Base-by-base conservation (phyloP, 1,140 invertebrate species). In the Venustaconcha ellipsiformis region DNA sequence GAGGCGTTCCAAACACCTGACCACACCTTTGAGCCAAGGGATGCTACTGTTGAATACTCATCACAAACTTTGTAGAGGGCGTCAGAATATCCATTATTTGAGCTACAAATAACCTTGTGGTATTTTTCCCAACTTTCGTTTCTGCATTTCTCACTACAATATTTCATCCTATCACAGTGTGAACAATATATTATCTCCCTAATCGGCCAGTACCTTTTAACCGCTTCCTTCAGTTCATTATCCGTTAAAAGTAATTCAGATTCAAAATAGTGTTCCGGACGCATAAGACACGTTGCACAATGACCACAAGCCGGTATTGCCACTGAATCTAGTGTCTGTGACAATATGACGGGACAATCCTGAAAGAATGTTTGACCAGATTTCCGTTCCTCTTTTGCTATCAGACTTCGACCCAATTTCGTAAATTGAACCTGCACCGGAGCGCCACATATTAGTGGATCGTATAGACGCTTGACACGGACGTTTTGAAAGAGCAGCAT, bases 1-100 rank as follows among this genome's bases (percentile, higher is more conserved):
- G 83, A 79, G 13, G 81, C 84, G 59, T 83, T 83, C 85, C 85
- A 86, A 55, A 82, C 78, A 0, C 79, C 80, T 37, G 80, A 77
- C 74, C 79, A 84, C 11, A 69, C 71, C 13, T 67, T 67, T 4
- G 57, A 64, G 62, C 82, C 72, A 14, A 37, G 60, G 1, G 57
- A 14, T 1, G 57, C 65, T 1, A 82, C 63, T 14, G 74, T 67
- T 17, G 72, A 59, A 70, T 76, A 82, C 14, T 82, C 66, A 14
- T 76, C 64, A 67, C 81, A 84, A 55, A 85, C 68, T 37, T 83
- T 72, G 58, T 85, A 74, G 59, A 86, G 65, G 64, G 76, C 78
- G 12, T 72, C 37, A 14, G 73, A 57, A 8, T 69, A 30, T 15
- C 78, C 67, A 63, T 82, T 81, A 8, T 60, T 64, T 12, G 72